These are phyloP conservation scores for Bryconaethiops microstoma DNA, from an alignment of 2,797 vertebrate species.

Conservation along the genomic window DNA sequence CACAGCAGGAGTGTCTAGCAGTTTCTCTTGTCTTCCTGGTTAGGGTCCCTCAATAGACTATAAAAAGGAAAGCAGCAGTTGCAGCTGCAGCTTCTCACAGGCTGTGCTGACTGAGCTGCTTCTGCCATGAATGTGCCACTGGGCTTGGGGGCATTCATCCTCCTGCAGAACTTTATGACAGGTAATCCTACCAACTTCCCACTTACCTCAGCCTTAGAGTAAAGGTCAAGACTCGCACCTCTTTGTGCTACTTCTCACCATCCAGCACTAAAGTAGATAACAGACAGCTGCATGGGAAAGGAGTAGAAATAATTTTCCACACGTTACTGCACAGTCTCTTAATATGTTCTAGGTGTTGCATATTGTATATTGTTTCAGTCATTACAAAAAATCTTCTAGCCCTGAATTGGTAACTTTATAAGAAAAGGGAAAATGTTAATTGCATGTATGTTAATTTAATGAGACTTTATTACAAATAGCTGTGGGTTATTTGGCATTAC, in stretches of 20 bases:
- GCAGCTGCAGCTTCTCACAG: background rate
- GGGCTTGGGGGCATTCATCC: slow-evolving; percentile 19
- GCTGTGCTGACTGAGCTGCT: background rate
- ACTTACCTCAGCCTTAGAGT: background rate
- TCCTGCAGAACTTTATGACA: slow-evolving; percentile 45
- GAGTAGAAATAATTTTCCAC: background rate
- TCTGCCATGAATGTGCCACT: slow-evolving; percentile 52
- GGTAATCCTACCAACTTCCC: slow-evolving; percentile 29
- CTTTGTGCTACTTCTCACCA: background rate
- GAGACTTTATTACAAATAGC: too few species aligned
- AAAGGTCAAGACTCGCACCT: background rate
- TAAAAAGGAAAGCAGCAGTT: slow-evolving; percentile 17
- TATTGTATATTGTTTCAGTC: too few species aligned
- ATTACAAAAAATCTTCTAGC: too few species aligned
- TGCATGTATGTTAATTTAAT: too few species aligned
- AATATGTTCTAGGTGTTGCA: too few species aligned
- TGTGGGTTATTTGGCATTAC: too few species aligned
- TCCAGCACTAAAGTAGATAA: too few species aligned
- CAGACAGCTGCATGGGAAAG: background rate
- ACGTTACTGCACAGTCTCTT: background rate
- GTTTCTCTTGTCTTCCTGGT: background rate
- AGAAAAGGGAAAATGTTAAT: too few species aligned
- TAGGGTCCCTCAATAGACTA: background rate
- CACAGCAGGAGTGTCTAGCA: background rate
- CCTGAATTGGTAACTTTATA: too few species aligned